phyloP scores from a whole-genome alignment of 2,888 invertebrate genomes.

The Rhimphoctona megacephalus region DNA sequence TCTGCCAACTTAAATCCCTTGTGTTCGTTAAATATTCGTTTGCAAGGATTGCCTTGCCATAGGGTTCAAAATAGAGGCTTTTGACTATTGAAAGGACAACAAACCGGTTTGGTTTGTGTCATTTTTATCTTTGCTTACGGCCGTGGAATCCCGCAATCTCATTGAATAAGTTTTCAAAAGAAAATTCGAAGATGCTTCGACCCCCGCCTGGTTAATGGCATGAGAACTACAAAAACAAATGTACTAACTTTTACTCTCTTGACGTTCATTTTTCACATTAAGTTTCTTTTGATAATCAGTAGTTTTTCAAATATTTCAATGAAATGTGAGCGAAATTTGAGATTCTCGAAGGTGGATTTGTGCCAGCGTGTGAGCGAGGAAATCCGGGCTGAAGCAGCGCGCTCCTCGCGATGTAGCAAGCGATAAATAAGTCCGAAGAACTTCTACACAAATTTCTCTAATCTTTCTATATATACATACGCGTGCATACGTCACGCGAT shows the following conservation, averaged over 20 bases:
- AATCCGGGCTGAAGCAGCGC: slow-evolving; percentile 2
- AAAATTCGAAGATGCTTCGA: neutral
- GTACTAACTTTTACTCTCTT: neutral
- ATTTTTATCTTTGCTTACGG: neutral
- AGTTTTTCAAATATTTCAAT: neutral
- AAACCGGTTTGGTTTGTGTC: neutral
- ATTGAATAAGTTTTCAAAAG: neutral
- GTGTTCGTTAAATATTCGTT: neutral
- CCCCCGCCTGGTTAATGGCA: neutral
- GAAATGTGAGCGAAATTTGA: neutral
- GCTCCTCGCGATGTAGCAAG: slow-evolving; percentile 13
- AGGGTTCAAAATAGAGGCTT: neutral
- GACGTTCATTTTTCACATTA: neutral
- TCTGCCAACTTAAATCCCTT: slow-evolving; percentile 12
- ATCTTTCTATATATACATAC: slow-evolving; percentile 9
- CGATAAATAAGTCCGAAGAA: slow-evolving; percentile 60
- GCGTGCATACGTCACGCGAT: neutral
- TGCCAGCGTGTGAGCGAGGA: slow-evolving; percentile 25
- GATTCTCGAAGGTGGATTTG: slow-evolving; percentile 28
- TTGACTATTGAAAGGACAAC: slow-evolving; percentile 2
- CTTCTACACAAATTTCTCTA: slow-evolving; percentile 29
- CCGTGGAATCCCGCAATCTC: neutral
- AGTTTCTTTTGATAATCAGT: neutral
- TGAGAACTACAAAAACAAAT: neutral
- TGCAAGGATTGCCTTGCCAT: slow-evolving; percentile 1